phyloP scores from a whole-genome alignment of 2,797 vertebrate genomes.

The Alfaro cultratus region DNA sequence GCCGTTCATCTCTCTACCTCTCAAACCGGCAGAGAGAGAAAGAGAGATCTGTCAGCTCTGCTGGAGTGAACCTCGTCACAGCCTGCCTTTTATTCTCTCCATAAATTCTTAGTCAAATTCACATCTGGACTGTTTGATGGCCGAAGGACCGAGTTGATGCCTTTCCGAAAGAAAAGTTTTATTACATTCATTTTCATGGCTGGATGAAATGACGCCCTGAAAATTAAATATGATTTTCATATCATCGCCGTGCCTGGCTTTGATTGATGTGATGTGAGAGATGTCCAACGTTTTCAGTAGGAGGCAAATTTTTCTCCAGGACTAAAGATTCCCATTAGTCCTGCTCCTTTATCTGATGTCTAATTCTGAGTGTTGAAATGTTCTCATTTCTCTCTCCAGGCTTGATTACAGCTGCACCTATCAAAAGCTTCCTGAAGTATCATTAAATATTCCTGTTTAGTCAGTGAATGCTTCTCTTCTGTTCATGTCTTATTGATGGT shows the following conservation, averaged over 20 bases:
- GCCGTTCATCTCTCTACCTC: background rate
- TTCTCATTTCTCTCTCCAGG: background rate
- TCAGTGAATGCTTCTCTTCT: background rate
- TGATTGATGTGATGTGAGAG: background rate
- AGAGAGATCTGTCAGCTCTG: background rate
- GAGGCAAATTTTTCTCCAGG: background rate
- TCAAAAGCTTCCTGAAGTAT: background rate
- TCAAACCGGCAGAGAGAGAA: background rate
- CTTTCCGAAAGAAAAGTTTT: background rate
- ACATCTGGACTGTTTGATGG: background rate
- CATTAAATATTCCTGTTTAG: background rate
- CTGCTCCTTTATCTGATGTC: background rate
- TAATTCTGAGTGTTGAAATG: slow-evolving; percentile 1
- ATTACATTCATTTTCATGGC: background rate
- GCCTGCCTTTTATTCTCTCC: background rate
- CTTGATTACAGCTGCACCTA: background rate
- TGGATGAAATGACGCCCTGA: background rate
- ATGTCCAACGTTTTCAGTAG: background rate
- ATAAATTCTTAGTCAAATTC: slow-evolving; percentile 3
- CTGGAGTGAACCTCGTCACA: background rate
- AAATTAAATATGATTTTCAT: no score
- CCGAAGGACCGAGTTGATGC: background rate
- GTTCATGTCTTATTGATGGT: background rate
- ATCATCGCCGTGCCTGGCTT: background rate
- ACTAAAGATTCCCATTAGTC: background rate